Base-by-base conservation (phyloP, 1,140 invertebrate species). In the Pteromalus puparum region DNA sequence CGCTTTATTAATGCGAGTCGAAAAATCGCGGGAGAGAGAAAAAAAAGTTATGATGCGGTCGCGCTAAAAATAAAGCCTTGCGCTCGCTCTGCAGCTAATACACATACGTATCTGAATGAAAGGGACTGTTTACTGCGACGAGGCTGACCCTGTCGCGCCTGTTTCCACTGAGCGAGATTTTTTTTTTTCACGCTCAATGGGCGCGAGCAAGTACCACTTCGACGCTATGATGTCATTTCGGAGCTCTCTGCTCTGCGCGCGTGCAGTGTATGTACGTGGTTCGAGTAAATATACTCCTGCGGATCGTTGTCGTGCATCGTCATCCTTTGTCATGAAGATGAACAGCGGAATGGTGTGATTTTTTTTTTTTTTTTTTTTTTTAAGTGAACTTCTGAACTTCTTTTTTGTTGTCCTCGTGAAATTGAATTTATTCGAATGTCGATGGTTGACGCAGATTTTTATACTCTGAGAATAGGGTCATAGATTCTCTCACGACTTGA, bases 31-130 rank as follows among this genome's bases (percentile, higher is more conserved):
- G 15, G 0, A 34, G 46, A n/a, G 21, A 18, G 2, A n/a, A n/a
- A 61, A 61, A 61, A 61, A 61, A 61, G 21, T 61, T 61, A 61
- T n/a, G 53, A 61, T 61, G 53, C 53, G 53, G 53, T n/a, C 53
- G 53, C 18, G 18, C 53, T 61, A 61, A 61, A 61, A 61, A 61
- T 61, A 61, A 61, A 61, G 53, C 53, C 53, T 61, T 61, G 21
- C 21, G 53, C 30, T 34, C 53, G 18, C 18, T n/a, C 53, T 61
- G 21, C 53, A 42, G 18, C 48, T 1, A 53, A 34, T 34, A 21
- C 4, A 21, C 4, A 53, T 53, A 15, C 5, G 18, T 61, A 53
- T 61, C 3, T 61, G 53, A 61, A 61, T 61, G 53, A 61, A 61
- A 61, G 53, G 53, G 53, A 61, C 53, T 61, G 53, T 61, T 61